These are phyloP conservation scores for Furcula furcula DNA, from an alignment of 2,888 invertebrate species.

Conservation along the genomic window DNA sequence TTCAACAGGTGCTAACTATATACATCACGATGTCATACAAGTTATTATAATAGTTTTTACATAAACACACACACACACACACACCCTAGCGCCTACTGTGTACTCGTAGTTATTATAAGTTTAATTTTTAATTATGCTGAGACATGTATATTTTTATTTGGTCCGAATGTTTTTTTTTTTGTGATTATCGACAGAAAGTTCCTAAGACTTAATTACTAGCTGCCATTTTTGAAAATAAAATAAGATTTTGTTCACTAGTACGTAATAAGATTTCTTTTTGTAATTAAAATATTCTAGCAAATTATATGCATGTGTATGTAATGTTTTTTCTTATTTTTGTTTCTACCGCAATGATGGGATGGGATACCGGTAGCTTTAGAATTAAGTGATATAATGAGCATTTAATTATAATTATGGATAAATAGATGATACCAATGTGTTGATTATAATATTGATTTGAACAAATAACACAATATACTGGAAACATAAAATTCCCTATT, in stretches of 20 bases:
- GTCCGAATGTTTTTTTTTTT: slow-evolving; percentile 36
- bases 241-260: slow-evolving; percentile 45
- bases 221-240: slow-evolving; percentile 57
- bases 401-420: slow-evolving; percentile 31
- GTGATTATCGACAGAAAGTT: slow-evolving; percentile 70
- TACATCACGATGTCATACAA: slow-evolving; percentile 21
- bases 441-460: slow-evolving; percentile 28
- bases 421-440: slow-evolving; percentile 22
- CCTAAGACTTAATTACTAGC: slow-evolving; percentile 68
- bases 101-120: slow-evolving; percentile 17
- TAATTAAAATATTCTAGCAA: slow-evolving; percentile 32
- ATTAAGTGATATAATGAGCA: slow-evolving; percentile 39
- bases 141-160: slow-evolving; percentile 7
- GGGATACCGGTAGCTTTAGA: slow-evolving; percentile 36
- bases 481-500: slow-evolving; percentile 22
- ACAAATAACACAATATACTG: slow-evolving; percentile 26
- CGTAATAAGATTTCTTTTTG: slow-evolving; percentile 41
- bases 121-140: slow-evolving; percentile 7
- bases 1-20: slow-evolving; percentile 54
- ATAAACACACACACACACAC: slow-evolving; percentile 12
- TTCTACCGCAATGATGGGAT: slow-evolving; percentile 15
- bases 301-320: slow-evolving; percentile 22
- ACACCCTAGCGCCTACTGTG: slow-evolving; percentile 20
- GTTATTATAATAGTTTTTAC: slow-evolving; percentile 22
- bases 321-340: slow-evolving; percentile 19